Evolutionary conservation across 37 sponge, comb jelly and placozoan genomes (phyloP).

Genomic region (Chondrilla cf. caribensis): DNA sequence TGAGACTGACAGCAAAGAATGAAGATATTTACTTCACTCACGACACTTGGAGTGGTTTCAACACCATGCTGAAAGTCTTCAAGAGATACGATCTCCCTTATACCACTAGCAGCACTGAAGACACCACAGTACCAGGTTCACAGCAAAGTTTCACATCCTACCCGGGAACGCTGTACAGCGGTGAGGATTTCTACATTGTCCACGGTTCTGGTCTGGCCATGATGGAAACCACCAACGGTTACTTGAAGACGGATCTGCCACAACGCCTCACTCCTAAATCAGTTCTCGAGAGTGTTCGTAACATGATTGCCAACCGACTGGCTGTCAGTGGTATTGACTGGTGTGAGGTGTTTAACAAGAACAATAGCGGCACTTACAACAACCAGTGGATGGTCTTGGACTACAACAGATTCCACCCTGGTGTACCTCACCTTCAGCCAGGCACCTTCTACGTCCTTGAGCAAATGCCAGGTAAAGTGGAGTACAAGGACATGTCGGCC

Average conservation of each 20-base stretch:
- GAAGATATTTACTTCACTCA: slow-evolving; percentile 83
- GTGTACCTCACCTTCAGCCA: slow-evolving; percentile 10
- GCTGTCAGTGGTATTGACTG: slow-evolving; percentile 73
- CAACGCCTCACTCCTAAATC: slow-evolving; percentile 49
- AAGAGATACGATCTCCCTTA: slow-evolving; percentile 77
- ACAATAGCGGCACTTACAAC: slow-evolving; percentile 95
- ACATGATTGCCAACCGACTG: slow-evolving; percentile 80
- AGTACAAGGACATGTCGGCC: slow-evolving; percentile 16
- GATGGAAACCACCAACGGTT: slow-evolving; percentile 93
- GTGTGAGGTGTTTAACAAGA: slow-evolving; percentile 51
- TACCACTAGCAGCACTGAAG: not conserved
- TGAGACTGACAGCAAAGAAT: slow-evolving; percentile 73
- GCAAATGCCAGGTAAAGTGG: slow-evolving; percentile 76
- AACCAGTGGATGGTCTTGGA: slow-evolving; percentile 98
- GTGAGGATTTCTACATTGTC: slow-evolving; percentile 88
- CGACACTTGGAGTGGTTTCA: slow-evolving; percentile 85
- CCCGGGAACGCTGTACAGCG: slow-evolving; percentile 78
- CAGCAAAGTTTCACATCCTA: slow-evolving; percentile 87
- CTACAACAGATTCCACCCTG: slow-evolving; percentile 77
- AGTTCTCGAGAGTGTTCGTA: slow-evolving; percentile 72
- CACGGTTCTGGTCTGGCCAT: slow-evolving; percentile 69
- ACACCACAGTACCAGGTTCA: slow-evolving; percentile 57
- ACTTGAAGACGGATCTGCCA: slow-evolving; percentile 73
- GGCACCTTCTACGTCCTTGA: slow-evolving; percentile 85
- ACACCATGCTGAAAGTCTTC: slow-evolving; percentile 78